Evolutionary conservation across 2,888 invertebrate genomes (phyloP).

Genomic region (Dendrolimus pini): DNA sequence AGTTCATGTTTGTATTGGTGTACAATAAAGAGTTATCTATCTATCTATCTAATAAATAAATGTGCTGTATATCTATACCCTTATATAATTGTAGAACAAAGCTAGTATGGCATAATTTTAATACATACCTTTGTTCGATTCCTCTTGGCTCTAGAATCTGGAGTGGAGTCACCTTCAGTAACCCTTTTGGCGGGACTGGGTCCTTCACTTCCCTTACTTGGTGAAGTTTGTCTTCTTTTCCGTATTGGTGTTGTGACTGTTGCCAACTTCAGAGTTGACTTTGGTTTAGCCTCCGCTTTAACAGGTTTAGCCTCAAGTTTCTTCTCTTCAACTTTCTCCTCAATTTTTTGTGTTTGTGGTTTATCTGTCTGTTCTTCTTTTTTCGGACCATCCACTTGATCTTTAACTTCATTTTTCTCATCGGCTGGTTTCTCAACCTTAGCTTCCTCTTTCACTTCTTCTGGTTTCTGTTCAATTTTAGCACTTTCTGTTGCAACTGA

Average conservation of each 20-base stretch:
- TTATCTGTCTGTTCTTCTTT: slow-evolving; percentile 24
- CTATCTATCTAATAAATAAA: too few relatives aligned
- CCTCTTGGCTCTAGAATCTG: slow-evolving; percentile 61
- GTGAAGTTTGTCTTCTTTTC: slow-evolving; percentile 71
- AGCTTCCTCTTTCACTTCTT: slow-evolving; percentile 42
- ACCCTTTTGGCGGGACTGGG: slow-evolving; percentile 50
- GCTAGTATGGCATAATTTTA: not conserved
- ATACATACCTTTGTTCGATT: slow-evolving; percentile 62
- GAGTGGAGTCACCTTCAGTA: slow-evolving; percentile 46
- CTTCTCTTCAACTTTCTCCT: slow-evolving; percentile 44
- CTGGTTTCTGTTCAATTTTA: slow-evolving; percentile 38
- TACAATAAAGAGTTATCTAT: too few relatives aligned
- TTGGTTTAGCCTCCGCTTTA: slow-evolving; percentile 54
- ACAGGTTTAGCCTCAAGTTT: slow-evolving; percentile 37
- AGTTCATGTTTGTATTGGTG: too few relatives aligned
- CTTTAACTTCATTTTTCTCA: slow-evolving; percentile 32
- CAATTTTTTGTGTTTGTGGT: slow-evolving; percentile 35
- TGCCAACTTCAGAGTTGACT: slow-evolving; percentile 71
- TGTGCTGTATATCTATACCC: too few relatives aligned
- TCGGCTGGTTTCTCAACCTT: slow-evolving; percentile 35
- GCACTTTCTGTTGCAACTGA: slow-evolving; percentile 32
- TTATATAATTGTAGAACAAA: too few relatives aligned
- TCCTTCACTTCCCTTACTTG: slow-evolving; percentile 49
- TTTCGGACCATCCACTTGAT: slow-evolving; percentile 27
- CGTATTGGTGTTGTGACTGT: slow-evolving; percentile 75